Percentiles rank a stretch among this genome's conserved stretches.
These are phyloP conservation scores for Cepaea nemoralis DNA, from an alignment of 1,140 invertebrate species.

Conservation along the genomic window DNA sequence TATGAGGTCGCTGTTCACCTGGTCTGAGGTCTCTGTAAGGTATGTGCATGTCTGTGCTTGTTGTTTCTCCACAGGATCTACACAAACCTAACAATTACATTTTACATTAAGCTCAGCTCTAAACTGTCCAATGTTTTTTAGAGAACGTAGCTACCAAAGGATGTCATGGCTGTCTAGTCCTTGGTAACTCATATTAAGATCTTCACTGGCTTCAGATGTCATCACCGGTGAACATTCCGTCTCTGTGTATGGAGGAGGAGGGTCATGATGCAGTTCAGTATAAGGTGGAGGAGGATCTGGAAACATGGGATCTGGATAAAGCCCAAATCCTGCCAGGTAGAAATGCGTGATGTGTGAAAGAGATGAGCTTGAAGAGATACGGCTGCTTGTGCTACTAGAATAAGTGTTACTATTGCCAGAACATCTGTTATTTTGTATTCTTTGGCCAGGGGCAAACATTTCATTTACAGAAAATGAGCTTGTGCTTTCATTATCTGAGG, in stretches of 20 bases:
- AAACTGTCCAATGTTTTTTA: too few species aligned
- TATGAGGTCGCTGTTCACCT: too few species aligned
- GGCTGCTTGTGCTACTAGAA: not conserved
- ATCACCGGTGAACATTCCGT: not conserved
- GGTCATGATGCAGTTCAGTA: constrained; percentile 19
- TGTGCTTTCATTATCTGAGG: not conserved
- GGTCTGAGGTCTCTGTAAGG: too few species aligned
- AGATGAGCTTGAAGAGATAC: not conserved
- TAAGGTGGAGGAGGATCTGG: constrained; percentile 15
- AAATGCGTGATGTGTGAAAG: constrained; percentile 11
- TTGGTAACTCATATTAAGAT: not conserved
- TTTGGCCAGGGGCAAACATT: not conserved
- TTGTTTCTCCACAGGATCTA: too few species aligned
- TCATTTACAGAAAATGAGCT: not conserved
- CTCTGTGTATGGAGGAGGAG: constrained; percentile 23
- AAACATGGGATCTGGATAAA: constrained; percentile 14
- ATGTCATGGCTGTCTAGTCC: not conserved
- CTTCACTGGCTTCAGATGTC: not conserved
- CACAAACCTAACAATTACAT: too few species aligned
- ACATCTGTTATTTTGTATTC: not conserved
- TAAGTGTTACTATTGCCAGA: not conserved
- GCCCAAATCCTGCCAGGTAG: constrained; percentile 22
- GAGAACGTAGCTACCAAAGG: not conserved
- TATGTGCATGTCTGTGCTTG: too few species aligned
- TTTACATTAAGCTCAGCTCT: too few species aligned